Base-by-base conservation (phyloP, 2,797 vertebrate genomes). In the Pseudochirops cupreus region DNA sequence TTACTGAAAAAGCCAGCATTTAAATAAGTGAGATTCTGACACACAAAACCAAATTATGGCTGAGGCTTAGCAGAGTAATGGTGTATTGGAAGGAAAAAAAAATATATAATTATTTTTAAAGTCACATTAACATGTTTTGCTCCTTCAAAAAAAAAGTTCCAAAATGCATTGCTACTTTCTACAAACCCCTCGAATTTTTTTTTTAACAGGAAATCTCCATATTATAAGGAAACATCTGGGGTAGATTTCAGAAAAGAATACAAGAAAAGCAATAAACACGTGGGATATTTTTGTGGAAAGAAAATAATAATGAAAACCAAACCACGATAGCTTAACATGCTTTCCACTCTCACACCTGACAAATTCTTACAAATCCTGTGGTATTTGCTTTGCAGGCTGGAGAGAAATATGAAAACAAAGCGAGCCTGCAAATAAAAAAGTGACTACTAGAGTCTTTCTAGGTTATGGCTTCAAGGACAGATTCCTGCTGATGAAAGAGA, bases 151-250 rank as follows among this genome's bases (percentile, higher is more conserved):
- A 67, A 29, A 39, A 87, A 87, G 39, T 46, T 87, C 24, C 39
- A 87, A 87, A 87, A 87, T 87, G 39, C 21, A 50, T 50, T 87
- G 39, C 21, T 87, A 46, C 39, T 50, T 97, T 96, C 97, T 95
- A 96, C 96, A 96, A 95, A 92, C 0, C 0, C 87, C 93, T 96
- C 95, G 92, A 91, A 12, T 96, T 97, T 96, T 96, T 14, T 97
- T 96, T 97, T 97, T 92, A 96, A 97, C 97, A 93, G 93, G 74
- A 97, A 50, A 94, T 93, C 39, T 92, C 96, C 95, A 96, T 95
- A 95, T 18, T 33, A 29, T 53, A 93, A 96, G 96, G 96, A 97
- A 98, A 98, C 97, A 97, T 93, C 94, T 95, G 94, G 92, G 95
- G 57, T 92, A 91, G 39, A 94, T 58, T 97, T 94, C 91, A 62